Conservation (phyloP, 2,888 invertebrate species). For the Orthosia incerta region DNA sequence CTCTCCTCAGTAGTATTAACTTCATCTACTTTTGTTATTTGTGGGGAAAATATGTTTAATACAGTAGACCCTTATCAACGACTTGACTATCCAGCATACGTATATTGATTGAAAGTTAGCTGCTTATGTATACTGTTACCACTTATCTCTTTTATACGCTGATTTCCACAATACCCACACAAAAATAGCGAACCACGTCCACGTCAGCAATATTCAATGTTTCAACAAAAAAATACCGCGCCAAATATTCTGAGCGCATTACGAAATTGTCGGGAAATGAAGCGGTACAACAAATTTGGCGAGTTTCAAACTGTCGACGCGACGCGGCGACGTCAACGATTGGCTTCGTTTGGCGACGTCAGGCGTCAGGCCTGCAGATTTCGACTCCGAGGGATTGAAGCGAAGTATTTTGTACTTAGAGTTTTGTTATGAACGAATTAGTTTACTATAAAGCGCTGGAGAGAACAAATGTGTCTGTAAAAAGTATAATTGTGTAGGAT, state of each 20-base stretch:
- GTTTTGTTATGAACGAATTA: conserved; percentile 22
- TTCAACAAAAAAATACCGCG: conserved; percentile 34
- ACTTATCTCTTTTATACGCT: background rate
- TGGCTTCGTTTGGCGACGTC: conserved; percentile 80
- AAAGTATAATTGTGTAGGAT: background rate
- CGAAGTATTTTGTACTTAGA: conserved; percentile 42
- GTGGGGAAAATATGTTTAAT: background rate
- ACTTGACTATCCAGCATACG: background rate
- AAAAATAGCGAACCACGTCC: background rate
- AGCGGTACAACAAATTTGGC: conserved; percentile 53
- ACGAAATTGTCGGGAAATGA: conserved; percentile 45
- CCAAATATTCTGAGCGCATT: conserved; percentile 35
- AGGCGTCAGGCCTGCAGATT: conserved; percentile 69
- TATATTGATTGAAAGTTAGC: background rate
- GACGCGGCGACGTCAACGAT: conserved; percentile 67
- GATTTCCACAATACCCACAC: background rate
- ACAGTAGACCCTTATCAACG: background rate
- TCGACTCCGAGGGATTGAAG: conserved; percentile 51
- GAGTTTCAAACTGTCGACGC: conserved; percentile 57
- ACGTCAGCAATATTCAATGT: conserved; percentile 32
- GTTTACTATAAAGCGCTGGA: conserved; percentile 1
- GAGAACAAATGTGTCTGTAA: background rate
- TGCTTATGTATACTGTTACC: background rate
- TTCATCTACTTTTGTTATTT: background rate
- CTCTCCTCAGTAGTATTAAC: too few relatives aligned